Conservation (phyloP, 2,888 invertebrate genomes). For the Drosophila cognata region DNA sequence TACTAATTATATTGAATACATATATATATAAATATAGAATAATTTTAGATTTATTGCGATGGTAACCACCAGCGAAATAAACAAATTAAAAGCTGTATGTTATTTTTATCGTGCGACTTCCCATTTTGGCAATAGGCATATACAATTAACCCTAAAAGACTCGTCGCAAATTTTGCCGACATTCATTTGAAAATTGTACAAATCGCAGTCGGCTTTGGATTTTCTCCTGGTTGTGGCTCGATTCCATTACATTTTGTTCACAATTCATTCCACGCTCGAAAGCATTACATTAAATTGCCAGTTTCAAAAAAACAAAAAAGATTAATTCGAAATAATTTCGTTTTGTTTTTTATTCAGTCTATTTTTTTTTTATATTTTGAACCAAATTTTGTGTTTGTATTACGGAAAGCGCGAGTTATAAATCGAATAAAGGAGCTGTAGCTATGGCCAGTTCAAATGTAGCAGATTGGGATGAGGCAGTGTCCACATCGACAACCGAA, state of each 20-base stretch:
- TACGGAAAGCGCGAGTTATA: slow-evolving; percentile 1
- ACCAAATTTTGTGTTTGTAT: slow-evolving; percentile 13
- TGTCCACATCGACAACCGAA: slow-evolving; percentile 57
- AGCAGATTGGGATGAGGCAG: slow-evolving; percentile 75
- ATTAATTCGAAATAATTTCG: slow-evolving; percentile 5
- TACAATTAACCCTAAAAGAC: not conserved
- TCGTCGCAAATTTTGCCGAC: not conserved
- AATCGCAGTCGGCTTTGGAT: slow-evolving; percentile 24
- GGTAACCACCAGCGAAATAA: slow-evolving; percentile 6
- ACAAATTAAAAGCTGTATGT: not conserved
- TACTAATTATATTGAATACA: slow-evolving; percentile 9
- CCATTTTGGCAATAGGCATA: not conserved
- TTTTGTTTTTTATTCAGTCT: not conserved
- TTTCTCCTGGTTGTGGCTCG: slow-evolving; percentile 1
- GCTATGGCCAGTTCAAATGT: slow-evolving; percentile 69
- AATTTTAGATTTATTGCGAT: slow-evolving; percentile 29
- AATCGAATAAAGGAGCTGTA: not conserved
- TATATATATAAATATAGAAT: slow-evolving; percentile 18
- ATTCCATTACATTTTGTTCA: slow-evolving; percentile 2
- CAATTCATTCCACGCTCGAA: slow-evolving; percentile 30
- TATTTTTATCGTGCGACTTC: slow-evolving; percentile 11
- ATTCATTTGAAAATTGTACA: not conserved
- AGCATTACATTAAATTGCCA: slow-evolving; percentile 45
- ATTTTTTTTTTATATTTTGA: slow-evolving; percentile 1
- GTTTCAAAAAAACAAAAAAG: slow-evolving; percentile 28